Evolutionary conservation across 92 coral and sea anemone species (phyloP), one percentile per base, ranked within the genome.

Genomic region (Siderastrea siderea): DNA sequence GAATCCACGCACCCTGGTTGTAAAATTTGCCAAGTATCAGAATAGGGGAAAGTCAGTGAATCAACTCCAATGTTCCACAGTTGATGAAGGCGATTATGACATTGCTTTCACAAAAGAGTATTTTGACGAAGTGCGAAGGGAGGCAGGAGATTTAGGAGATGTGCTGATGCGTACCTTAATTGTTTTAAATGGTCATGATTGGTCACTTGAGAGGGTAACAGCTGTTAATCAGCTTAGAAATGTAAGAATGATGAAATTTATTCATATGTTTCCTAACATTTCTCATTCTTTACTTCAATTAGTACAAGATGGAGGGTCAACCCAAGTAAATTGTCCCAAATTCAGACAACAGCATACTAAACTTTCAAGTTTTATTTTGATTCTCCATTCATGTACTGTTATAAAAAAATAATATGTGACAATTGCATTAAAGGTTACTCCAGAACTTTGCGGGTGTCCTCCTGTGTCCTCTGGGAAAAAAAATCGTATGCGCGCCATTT

Each of bases 51-150:
- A 11, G 46, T 17, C 63, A 7, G 80, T 84, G 63, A 73, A 82
- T 43, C 45, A 11, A 52, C 51, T 75, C 47, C 89, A 85, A 17
- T 58, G 50, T 16, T 68, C 89, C 54, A 47, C 2, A n/a, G 83
- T 85, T 45, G 0, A 4, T 3, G 64, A 76, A 3, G 46, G 0
- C 3, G 89, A 77, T 53, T 44, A 85, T 49, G 89, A 85, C 77
- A 78, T 85, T 77, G 83, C 89, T 1, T 85, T 85, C 53, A 85
- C 89, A 62, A 76, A 85, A 47, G 84, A 85, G 47, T 85, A 71
- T 64, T 78, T 85, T 85, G 89, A 85, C 50, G 4, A 69, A 16
- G 51, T 77, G 57, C 71, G 89, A 66, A 54, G 60, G 3, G 69
- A 54, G 44, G 89, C 84, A 46, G 59, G 48, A 43, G 46, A 68